Evolutionary conservation across 1,140 invertebrate species (phyloP).

Genomic region (Aphelenchoides besseyi): DNA sequence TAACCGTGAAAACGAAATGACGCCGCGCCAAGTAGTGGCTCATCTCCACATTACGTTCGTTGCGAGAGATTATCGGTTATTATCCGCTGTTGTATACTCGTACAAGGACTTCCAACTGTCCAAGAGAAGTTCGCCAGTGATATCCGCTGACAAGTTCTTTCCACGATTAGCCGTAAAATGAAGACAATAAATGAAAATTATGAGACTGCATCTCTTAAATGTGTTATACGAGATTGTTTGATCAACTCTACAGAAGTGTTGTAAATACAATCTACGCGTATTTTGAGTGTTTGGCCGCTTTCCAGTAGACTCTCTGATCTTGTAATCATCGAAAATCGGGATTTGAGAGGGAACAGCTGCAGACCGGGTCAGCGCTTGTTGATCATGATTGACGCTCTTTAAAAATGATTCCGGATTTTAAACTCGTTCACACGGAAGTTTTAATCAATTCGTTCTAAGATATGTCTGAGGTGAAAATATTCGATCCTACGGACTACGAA

Average conservation of each 20-base stretch:
- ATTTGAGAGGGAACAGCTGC: slow-evolving; percentile 1
- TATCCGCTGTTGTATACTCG: too few species aligned
- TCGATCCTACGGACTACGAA: slow-evolving; percentile 47
- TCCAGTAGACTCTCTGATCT: not conserved
- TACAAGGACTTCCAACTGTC: too few species aligned
- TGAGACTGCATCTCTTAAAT: too few species aligned
- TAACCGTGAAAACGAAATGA: too few species aligned
- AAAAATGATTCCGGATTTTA: not conserved
- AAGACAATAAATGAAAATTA: too few species aligned
- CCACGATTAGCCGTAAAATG: too few species aligned
- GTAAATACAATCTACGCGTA: too few species aligned
- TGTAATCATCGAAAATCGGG: not conserved
- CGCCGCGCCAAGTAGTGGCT: not conserved
- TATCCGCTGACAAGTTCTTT: too few species aligned
- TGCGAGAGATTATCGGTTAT: not conserved
- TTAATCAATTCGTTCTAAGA: too few species aligned
- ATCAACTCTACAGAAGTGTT: too few species aligned
- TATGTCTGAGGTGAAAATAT: slow-evolving; percentile 25
- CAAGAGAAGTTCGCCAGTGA: too few species aligned
- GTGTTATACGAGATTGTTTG: too few species aligned
- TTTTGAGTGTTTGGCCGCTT: not conserved
- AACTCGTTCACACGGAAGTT: not conserved
- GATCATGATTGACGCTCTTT: not conserved
- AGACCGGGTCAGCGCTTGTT: not conserved
- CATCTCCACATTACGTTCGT: not conserved